Conservation (phyloP, 2,113 vertebrate genomes). For the Myrmecobius fasciatus region DNA sequence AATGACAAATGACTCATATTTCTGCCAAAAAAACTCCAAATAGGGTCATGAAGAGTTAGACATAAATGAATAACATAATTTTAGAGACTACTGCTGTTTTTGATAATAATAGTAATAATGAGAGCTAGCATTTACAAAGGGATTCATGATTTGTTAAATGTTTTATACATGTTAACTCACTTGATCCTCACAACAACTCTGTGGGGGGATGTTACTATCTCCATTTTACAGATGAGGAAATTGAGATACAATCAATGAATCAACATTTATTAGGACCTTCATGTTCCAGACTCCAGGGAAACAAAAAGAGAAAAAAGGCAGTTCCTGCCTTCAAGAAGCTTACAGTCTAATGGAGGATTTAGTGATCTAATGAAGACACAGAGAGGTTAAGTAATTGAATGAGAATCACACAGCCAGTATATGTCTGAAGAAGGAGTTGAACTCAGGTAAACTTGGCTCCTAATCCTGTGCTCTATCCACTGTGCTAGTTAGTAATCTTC, state of each 20-base stretch:
- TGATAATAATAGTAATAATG: neutral
- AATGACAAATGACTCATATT: neutral
- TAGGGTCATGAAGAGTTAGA: neutral
- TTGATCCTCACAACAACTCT: neutral
- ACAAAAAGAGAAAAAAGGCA: neutral
- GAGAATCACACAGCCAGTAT: neutral
- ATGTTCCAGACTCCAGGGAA: neutral
- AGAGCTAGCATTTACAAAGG: neutral
- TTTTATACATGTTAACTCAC: neutral
- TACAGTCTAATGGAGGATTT: neutral
- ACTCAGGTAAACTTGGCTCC: neutral
- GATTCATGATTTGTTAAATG: neutral
- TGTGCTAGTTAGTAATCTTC: neutral
- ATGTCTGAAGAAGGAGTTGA: neutral
- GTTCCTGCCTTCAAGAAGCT: neutral
- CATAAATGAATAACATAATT: neutral
- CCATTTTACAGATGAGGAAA: neutral
- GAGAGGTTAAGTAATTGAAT: neutral
- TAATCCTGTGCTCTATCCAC: neutral
- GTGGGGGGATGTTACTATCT: neutral
- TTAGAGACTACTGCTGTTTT: neutral
- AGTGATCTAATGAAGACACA: neutral
- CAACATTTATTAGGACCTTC: neutral
- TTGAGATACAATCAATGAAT: neutral
- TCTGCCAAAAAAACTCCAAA: neutral